Percentiles rank a stretch among this genome's conserved stretches.
Conservation (phyloP, 92 coral and sea anemone species). For the Micromussa lordhowensis region DNA sequence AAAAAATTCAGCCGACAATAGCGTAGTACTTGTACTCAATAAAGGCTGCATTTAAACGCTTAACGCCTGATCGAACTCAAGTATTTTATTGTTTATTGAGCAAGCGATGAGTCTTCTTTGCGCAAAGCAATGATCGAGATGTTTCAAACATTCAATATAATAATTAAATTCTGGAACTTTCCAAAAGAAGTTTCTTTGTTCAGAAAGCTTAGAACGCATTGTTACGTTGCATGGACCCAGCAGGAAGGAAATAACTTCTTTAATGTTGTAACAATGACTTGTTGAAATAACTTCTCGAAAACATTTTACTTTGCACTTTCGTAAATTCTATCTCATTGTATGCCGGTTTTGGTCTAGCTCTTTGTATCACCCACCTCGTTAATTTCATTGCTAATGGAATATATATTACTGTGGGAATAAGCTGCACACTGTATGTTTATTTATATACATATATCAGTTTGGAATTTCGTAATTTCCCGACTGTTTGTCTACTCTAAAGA, state of each 20-base stretch:
- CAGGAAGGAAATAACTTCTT: neutral
- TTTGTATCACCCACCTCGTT: neutral
- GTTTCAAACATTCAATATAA: neutral
- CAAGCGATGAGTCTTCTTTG: neutral
- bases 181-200: neutral
- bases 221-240: neutral
- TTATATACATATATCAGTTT: neutral
- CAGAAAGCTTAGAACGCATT: neutral
- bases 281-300: neutral
- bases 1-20: neutral
- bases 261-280: neutral
- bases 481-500: neutral
- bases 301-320: neutral
- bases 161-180: neutral
- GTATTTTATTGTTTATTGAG: slow-evolving; percentile 16
- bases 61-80: slow-evolving; percentile 6
- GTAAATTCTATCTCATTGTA: neutral
- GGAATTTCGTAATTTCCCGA: neutral
- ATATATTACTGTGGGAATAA: slow-evolving; percentile 12
- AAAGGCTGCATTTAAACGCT: neutral
- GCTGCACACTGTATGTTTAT: neutral
- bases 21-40: neutral
- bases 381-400: neutral
- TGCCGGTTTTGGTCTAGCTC: neutral
- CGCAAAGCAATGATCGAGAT: neutral